phyloP scores from a whole-genome alignment of 2,113 vertebrate species.

The Neolamprologus variostigma region DNA sequence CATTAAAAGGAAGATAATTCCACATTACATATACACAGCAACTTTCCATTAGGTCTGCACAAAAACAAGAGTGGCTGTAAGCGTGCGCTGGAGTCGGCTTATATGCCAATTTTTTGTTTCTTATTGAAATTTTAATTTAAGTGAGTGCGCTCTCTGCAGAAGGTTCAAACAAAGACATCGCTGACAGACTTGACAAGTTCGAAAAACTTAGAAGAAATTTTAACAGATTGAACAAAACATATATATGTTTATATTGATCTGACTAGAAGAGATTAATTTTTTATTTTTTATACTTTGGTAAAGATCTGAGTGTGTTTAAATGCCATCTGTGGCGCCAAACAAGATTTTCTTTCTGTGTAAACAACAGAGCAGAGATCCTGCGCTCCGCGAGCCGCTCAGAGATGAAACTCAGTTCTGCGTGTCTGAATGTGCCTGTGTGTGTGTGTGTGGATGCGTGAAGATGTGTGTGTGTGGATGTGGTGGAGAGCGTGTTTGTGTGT shows the following conservation, averaged over 20 bases:
- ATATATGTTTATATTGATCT: not conserved
- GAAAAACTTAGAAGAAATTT: not conserved
- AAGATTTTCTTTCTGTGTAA: not conserved
- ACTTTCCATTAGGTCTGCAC: not conserved
- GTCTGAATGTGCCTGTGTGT: not conserved
- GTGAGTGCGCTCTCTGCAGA: not conserved
- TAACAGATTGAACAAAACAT: not conserved
- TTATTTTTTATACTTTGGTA: not conserved
- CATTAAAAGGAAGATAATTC: not conserved
- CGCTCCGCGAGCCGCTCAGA: not conserved
- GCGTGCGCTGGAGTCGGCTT: not conserved
- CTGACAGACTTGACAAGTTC: not conserved
- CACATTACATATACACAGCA: not conserved
- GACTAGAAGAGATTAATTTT: not conserved
- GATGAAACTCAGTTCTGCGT: not conserved
- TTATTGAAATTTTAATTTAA: not conserved
- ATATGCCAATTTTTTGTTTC: not conserved
- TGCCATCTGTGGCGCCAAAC: not conserved
- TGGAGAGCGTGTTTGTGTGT: not conserved
- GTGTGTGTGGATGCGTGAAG: not conserved
- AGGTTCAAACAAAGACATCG: not conserved
- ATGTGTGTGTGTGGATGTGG: not conserved
- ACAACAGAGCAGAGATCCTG: not conserved
- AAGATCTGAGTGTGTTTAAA: not conserved
- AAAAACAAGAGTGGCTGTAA: not conserved